phyloP scores from a whole-genome alignment of 64 coral and sea anemone species.

The Exaiptasia diaphana region DNA sequence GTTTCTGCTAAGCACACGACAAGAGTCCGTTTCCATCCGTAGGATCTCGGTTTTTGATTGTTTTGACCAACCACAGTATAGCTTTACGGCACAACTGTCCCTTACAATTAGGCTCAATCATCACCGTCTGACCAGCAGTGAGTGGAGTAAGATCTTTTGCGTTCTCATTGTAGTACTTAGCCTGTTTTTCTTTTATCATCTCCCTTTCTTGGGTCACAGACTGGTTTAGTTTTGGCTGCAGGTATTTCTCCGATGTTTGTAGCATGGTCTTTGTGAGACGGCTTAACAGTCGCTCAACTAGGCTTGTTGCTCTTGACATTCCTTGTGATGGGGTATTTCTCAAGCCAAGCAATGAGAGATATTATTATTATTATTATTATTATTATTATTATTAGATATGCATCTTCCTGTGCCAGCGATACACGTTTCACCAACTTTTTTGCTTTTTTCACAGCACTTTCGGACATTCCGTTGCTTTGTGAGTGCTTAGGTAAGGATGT shows the following conservation, averaged over 20 bases:
- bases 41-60: background rate
- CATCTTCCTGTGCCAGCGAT: background rate
- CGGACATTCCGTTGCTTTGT: background rate
- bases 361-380: too few relatives aligned
- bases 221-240: slow-evolving; percentile 26
- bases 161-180: slow-evolving; percentile 40
- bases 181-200: slow-evolving; percentile 22
- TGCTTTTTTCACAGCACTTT: background rate
- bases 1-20: background rate
- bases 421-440: background rate
- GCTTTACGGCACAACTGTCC: background rate
- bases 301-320: background rate
- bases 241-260: slow-evolving; percentile 19
- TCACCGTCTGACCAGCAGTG: slow-evolving; percentile 15
- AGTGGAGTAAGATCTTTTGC: slow-evolving; percentile 22
- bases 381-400: too few relatives aligned
- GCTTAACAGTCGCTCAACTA: slow-evolving; percentile 36
- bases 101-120: background rate
- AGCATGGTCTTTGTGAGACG: slow-evolving; percentile 43
- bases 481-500: background rate
- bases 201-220: background rate
- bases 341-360: background rate
- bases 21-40: background rate
- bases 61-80: background rate
- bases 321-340: background rate